Conservation (phyloP, 2,113 vertebrate genomes). For the zebrafish (Danio rerio) region GRCz12tu NC_133198.1:31318001-31318500, state of each 20-base stretch:
- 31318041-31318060: slow-evolving; percentile 9
- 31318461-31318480: slow-evolving; percentile 74
- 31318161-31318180: slow-evolving; percentile 26
- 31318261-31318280: slow-evolving; percentile 46
- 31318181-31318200: slow-evolving; percentile 58
- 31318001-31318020: neutral
- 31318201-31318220: slow-evolving; percentile 88
- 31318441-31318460: slow-evolving; percentile 80
- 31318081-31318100: neutral
- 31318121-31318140: neutral
- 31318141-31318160: slow-evolving; percentile 19
- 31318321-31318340: neutral
- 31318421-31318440: slow-evolving; percentile 78
- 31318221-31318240: slow-evolving; percentile 90
- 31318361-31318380: slow-evolving; percentile 34
- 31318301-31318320: slow-evolving; percentile 43
- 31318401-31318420: slow-evolving; percentile 67
- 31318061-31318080: neutral
- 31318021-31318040: neutral
- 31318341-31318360: slow-evolving; percentile 53
- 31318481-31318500: slow-evolving; percentile 23
- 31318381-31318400: slow-evolving; percentile 62
- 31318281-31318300: slow-evolving; percentile 51
- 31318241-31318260: slow-evolving; percentile 65
- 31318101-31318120: too few relatives aligned